phyloP scores from a whole-genome alignment of 2,888 invertebrate genomes.

The Acleris sparsana region DNA sequence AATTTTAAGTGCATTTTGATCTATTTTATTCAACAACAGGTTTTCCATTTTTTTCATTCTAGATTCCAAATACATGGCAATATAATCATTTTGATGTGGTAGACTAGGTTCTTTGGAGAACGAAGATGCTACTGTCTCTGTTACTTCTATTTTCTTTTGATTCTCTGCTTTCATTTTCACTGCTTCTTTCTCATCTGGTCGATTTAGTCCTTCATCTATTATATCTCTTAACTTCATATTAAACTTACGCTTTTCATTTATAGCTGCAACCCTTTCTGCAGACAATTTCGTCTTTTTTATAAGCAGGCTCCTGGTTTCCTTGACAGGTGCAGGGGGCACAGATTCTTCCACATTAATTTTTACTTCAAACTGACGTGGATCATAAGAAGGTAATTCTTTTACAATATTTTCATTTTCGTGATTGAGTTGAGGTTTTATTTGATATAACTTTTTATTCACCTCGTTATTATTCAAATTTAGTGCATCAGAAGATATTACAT shows the following conservation, averaged over 20 bases:
- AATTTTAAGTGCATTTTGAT: slow-evolving; percentile 67
- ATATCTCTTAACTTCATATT: slow-evolving; percentile 73
- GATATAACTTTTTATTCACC: neutral
- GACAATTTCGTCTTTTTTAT: slow-evolving; percentile 54
- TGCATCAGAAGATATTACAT: neutral
- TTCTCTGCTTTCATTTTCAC: slow-evolving; percentile 36
- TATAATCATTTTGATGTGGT: slow-evolving; percentile 50
- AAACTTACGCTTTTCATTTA: slow-evolving; percentile 70
- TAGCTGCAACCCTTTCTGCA: slow-evolving; percentile 66
- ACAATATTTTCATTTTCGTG: slow-evolving; percentile 17
- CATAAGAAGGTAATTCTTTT: slow-evolving; percentile 6
- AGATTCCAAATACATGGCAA: slow-evolving; percentile 61
- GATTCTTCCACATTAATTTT: slow-evolving; percentile 1
- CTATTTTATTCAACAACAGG: slow-evolving; percentile 64
- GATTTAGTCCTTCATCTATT: slow-evolving; percentile 64
- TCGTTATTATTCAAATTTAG: no score
- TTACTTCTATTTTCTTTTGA: slow-evolving; percentile 33
- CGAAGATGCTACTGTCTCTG: slow-evolving; percentile 33
- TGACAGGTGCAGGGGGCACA: neutral
- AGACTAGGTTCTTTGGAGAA: slow-evolving; percentile 45
- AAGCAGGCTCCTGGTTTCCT: slow-evolving; percentile 4
- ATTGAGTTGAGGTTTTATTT: neutral
- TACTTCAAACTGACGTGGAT: slow-evolving; percentile 11
- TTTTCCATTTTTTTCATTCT: slow-evolving; percentile 69
- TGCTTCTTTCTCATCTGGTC: slow-evolving; percentile 48